A percentile compares a stretch with the other conserved stretches of the same genome.
Conservation (phyloP, 2,113 vertebrate species). For the Himantopus leucocephalus region DNA sequence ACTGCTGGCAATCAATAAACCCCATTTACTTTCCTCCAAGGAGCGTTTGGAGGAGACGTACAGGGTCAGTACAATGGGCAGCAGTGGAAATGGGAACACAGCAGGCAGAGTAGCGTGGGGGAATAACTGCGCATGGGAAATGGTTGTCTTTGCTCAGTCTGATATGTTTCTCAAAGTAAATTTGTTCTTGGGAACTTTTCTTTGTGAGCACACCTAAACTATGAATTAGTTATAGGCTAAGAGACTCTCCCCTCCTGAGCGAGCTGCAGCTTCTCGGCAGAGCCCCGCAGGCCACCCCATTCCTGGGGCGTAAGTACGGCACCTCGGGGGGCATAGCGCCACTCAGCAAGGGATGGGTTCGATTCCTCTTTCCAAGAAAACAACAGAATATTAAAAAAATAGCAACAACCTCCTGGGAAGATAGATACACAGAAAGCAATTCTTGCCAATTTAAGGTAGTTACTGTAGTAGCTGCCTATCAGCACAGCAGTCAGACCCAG, state of each 20-base stretch:
- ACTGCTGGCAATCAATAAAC: not conserved
- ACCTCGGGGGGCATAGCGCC: rapidly evolving
- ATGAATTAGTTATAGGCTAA: not conserved
- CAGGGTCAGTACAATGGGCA: not conserved
- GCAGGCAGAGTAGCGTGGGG: not conserved
- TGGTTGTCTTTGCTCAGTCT: not conserved
- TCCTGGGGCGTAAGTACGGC: not conserved
- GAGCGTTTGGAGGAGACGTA: not conserved
- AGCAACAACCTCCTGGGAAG: not conserved
- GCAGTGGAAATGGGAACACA: not conserved
- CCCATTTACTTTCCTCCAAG: not conserved
- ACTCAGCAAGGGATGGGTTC: not conserved
- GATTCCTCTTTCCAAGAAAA: not conserved
- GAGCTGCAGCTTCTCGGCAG: not conserved
- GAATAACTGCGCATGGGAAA: not conserved
- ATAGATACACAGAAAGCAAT: not conserved
- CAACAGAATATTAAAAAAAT: not conserved
- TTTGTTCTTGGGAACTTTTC: not conserved
- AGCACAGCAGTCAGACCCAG: not conserved
- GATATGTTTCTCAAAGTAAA: not conserved
- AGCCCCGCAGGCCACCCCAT: rapidly evolving
- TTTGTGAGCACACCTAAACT: not conserved
- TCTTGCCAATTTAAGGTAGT: not conserved
- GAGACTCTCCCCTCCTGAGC: not conserved
- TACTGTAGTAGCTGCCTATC: not conserved